phyloP scores from a whole-genome alignment of 2,888 invertebrate genomes.

The Scrobipalpa costella region DNA sequence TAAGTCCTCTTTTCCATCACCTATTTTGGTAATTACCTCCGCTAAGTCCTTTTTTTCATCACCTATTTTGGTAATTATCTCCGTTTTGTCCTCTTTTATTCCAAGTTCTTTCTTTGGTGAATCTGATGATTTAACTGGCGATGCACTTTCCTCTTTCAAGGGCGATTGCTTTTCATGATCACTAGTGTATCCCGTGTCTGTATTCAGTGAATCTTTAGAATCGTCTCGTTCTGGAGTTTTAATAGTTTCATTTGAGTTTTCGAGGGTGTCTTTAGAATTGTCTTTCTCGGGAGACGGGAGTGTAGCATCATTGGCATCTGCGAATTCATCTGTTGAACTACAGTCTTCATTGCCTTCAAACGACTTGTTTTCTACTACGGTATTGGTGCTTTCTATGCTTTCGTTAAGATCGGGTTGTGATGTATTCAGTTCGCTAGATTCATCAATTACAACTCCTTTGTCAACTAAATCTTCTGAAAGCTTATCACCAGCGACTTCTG shows the following conservation, averaged over 20 bases:
- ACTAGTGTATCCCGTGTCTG: constrained; percentile 55
- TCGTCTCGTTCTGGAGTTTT: constrained; percentile 51
- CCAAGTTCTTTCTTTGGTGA: constrained; percentile 29
- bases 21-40: constrained; percentile 9
- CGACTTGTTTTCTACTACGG: constrained; percentile 67
- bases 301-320: constrained; percentile 36
- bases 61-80: constrained; percentile 13
- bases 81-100: constrained; percentile 4
- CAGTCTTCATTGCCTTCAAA: constrained; percentile 47
- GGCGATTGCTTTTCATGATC: constrained; percentile 37
- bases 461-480: constrained; percentile 23
- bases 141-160: constrained; percentile 31
- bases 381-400: constrained; percentile 64
- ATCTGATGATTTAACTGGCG: constrained; percentile 26
- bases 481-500: constrained; percentile 16
- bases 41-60: neutral
- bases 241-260: constrained; percentile 47
- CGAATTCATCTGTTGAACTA: constrained; percentile 39
- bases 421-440: constrained; percentile 41
- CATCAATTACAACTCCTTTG: constrained; percentile 33
- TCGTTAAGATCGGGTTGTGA: constrained; percentile 62
- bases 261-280: constrained; percentile 43
- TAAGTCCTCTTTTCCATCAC: neutral
- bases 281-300: constrained; percentile 44
- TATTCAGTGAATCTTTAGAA: constrained; percentile 54